Evolutionary conservation across 2,888 invertebrate genomes (phyloP).

Genomic region (Plebejus argus): DNA sequence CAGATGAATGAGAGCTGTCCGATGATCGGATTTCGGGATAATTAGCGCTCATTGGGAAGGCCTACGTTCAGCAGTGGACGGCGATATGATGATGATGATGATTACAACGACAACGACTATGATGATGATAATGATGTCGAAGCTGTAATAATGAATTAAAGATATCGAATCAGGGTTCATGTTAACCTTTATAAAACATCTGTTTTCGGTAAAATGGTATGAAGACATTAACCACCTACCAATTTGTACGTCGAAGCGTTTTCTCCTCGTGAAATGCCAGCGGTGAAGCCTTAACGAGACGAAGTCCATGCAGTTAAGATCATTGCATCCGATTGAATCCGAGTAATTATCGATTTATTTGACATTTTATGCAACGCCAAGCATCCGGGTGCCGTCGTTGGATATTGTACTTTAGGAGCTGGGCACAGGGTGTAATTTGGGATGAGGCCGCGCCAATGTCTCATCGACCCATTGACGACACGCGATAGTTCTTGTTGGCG

Average conservation of each 20-base stretch:
- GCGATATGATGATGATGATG: no score
- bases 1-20: no score
- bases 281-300: neutral
- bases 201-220: neutral
- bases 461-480: conserved; percentile 1
- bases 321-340: conserved; percentile 23
- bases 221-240: neutral
- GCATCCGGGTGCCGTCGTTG: neutral
- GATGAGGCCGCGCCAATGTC: neutral
- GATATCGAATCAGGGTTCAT: neutral
- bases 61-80: no score
- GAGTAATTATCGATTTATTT: conserved; percentile 9
- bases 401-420: neutral
- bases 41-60: no score
- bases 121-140: neutral
- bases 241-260: neutral
- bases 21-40: no score
- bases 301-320: conserved; percentile 11
- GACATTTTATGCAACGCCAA: conserved; percentile 24
- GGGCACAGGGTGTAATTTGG: neutral
- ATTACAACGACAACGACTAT: no score
- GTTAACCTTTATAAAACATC: neutral
- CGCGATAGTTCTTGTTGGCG: neutral
- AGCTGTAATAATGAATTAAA: neutral
- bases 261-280: conserved; percentile 12